Base-by-base conservation (phyloP, 1,140 invertebrate species). In the Proales similis region DNA sequence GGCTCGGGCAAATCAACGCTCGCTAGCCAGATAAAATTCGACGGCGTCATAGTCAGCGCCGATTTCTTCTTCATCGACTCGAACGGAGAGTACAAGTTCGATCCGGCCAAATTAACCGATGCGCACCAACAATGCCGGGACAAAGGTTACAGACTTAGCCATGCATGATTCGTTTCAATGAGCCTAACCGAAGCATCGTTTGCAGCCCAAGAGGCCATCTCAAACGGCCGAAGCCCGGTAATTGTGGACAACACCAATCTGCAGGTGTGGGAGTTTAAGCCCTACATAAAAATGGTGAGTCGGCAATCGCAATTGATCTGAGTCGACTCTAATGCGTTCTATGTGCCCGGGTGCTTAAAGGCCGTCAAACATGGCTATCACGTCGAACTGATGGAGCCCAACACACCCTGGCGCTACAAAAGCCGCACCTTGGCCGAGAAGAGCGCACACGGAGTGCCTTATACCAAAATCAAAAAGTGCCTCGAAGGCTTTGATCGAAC, bases 1-100 rank as follows among this genome's bases (percentile, higher is more conserved):
- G 57, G 57, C 27, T 61, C 57, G 17, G 57, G 57, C 14, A 61
- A 61, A 61, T 61, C 57, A 27, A 61, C 57, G 6, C 26, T 61
- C 32, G 26, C 57, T 57, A 2, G 11, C 22, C 14, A 38, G 29
- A 42, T 24, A 57, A 29, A 30, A 4, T 14, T 57, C 5, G 47
- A 61, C 3, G 57, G 57, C 36, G 11, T 33, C 1, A 11, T 61
- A 14, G 33, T 61, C 9, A 45, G 26, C 14, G 39, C 57, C 6
- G 57, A 61, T 30, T 19, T 17, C 17, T 61, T 33, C 27, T 61
- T 61, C 14, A n/a, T 24, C 0, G 39, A 61, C 14, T 30, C 12
- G 6, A 45, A 17, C 17, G 27, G 27, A 11, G 26, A 22, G 6
- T 61, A 61, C 38, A 20, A 32, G 5, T 61, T 46, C 36, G 57